These are phyloP conservation scores for Xanthorhoe designata DNA, from an alignment of 2,888 invertebrate genomes.

Conservation along the genomic window DNA sequence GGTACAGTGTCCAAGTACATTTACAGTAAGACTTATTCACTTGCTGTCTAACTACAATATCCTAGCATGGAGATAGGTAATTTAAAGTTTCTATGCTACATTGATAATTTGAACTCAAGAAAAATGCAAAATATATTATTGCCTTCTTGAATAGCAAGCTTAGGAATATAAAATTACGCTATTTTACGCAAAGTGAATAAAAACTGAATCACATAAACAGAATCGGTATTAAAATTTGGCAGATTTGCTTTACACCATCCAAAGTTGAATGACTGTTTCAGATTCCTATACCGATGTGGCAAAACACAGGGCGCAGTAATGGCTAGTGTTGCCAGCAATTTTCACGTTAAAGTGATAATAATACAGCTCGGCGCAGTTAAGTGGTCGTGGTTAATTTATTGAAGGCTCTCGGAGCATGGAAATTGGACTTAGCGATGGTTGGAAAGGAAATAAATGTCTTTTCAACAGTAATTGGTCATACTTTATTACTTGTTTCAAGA, in stretches of 20 bases:
- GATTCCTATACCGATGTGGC: conserved; percentile 5
- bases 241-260: neutral
- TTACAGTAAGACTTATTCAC: too few relatives aligned
- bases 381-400: conserved; percentile 41
- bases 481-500: conserved; percentile 23
- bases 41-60: too few relatives aligned
- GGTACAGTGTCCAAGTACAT: too few relatives aligned
- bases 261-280: conserved; percentile 14
- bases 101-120: too few relatives aligned
- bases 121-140: too few relatives aligned
- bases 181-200: too few relatives aligned
- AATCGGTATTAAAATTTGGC: neutral
- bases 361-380: conserved; percentile 38
- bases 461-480: conserved; percentile 31
- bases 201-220: neutral
- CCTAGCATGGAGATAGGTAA: too few relatives aligned
- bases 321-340: conserved; percentile 39
- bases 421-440: conserved; percentile 35
- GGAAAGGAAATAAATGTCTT: conserved; percentile 31
- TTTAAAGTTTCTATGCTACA: too few relatives aligned
- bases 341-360: conserved; percentile 44
- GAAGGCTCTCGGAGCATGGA: conserved; percentile 35
- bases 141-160: too few relatives aligned
- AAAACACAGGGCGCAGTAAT: conserved; percentile 36
- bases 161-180: too few relatives aligned